These are phyloP conservation scores for Ormyrus pomaceus DNA, from an alignment of 2,888 invertebrate genomes.

Conservation along the genomic window DNA sequence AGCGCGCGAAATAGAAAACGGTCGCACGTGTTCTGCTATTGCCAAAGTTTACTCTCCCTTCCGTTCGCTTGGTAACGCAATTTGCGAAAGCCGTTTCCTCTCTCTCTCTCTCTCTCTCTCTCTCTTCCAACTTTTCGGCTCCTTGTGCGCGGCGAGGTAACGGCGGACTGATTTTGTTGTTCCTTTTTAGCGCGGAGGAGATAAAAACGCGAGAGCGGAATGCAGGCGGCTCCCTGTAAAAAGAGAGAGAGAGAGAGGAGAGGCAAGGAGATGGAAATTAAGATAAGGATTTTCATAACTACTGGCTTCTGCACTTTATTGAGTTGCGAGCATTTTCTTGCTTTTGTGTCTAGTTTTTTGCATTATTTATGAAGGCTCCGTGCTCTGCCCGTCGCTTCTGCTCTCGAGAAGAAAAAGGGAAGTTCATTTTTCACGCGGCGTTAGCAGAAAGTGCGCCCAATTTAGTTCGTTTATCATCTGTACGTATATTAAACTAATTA, in stretches of 20 bases:
- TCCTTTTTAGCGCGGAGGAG: background rate
- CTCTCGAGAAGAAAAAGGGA: constrained; percentile 21
- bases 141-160: background rate
- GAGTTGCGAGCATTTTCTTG: constrained; percentile 9
- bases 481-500: too few relatives aligned
- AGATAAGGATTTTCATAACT: constrained; percentile 52
- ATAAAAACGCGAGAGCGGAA: constrained; percentile 38
- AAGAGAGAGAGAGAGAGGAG: background rate
- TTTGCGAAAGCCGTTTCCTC: constrained; percentile 49
- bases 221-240: too few relatives aligned
- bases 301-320: constrained; percentile 36
- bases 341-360: constrained; percentile 31
- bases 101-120: too few relatives aligned
- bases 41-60: constrained; percentile 50
- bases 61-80: constrained; percentile 28
- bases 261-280: constrained; percentile 51
- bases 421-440: too few relatives aligned
- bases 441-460: too few relatives aligned
- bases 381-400: background rate
- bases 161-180: constrained; percentile 26
- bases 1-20: constrained; percentile 49
- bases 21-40: constrained; percentile 52
- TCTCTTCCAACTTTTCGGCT: constrained; percentile 31
- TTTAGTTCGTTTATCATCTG: too few relatives aligned
- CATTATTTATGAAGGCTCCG: constrained; percentile 46